A percentile compares a stretch with the other conserved stretches of the same genome.
Conservation (phyloP, 2,797 vertebrate species). For the Chromobotia macracanthus region DNA sequence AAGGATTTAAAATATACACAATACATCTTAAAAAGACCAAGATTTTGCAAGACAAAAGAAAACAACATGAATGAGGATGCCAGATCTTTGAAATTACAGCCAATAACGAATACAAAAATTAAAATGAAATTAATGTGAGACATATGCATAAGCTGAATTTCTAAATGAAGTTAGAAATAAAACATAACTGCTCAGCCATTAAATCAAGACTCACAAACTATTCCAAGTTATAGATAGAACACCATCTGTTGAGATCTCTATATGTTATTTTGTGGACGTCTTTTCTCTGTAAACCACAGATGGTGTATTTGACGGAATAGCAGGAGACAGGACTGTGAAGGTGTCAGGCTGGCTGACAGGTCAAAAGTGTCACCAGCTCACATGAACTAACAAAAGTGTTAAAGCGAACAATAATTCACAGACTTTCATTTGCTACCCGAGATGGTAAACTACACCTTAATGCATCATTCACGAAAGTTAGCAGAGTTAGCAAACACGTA, state of each 20-base stretch:
- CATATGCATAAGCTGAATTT: background rate
- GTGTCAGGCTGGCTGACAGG: constrained; percentile 47
- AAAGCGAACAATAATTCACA: constrained; percentile 28
- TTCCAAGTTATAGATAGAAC: constrained; percentile 24
- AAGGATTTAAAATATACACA: constrained; percentile 66
- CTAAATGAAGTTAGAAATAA: background rate
- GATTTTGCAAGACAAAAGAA: constrained; percentile 34
- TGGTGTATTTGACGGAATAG: constrained; percentile 25
- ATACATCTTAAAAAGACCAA: constrained; percentile 50
- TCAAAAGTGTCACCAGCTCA: constrained; percentile 39
- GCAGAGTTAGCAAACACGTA: constrained; percentile 33
- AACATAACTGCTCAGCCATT: constrained; percentile 5
- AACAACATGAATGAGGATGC: background rate
- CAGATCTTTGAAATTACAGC: background rate
- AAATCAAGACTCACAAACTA: constrained; percentile 21
- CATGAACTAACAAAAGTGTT: constrained; percentile 22
- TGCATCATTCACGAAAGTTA: constrained; percentile 14
- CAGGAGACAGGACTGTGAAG: constrained; percentile 26
- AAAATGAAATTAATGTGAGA: background rate
- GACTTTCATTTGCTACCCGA: constrained; percentile 34
- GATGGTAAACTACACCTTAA: constrained; percentile 15
- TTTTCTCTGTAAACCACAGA: constrained; percentile 17
- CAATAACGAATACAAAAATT: background rate
- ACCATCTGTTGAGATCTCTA: constrained; percentile 42
- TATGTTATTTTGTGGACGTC: constrained; percentile 17